A percentile compares a stretch with the other conserved stretches of the same genome.
Evolutionary conservation across 2,888 invertebrate genomes (phyloP).

Genomic region (Antheraea assamensis): DNA sequence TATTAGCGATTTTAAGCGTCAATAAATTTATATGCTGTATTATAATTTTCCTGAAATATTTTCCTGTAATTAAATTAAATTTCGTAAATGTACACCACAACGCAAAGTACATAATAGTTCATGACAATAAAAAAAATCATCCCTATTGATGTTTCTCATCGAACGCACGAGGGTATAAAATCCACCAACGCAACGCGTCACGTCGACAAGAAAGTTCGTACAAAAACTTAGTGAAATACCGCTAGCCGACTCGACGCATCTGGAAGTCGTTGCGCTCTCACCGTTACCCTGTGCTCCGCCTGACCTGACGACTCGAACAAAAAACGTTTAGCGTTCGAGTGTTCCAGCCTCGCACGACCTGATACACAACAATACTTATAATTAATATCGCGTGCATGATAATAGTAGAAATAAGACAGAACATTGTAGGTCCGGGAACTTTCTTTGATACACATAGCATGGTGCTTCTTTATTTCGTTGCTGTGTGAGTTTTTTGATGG

Average conservation of each 20-base stretch:
- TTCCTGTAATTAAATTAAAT: no score
- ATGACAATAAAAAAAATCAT: neutral
- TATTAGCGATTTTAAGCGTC: no score
- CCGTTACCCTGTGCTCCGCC: constrained; percentile 61
- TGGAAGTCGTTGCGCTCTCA: constrained; percentile 74
- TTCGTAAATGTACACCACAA: neutral
- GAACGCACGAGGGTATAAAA: constrained; percentile 10
- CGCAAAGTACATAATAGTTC: neutral
- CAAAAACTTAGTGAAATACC: constrained; percentile 73
- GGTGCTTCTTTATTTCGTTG: neutral
- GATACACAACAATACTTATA: constrained; percentile 56
- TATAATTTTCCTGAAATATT: no score
- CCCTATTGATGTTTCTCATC: constrained; percentile 16
- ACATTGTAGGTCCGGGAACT: constrained; percentile 27
- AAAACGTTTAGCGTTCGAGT: constrained; percentile 64
- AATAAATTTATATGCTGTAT: no score
- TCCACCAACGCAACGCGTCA: no score
- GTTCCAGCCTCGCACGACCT: constrained; percentile 41
- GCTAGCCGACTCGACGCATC: constrained; percentile 69
- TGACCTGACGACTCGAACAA: constrained; percentile 53
- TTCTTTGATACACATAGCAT: neutral
- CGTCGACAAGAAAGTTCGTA: constrained; percentile 42
- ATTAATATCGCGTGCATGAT: constrained; percentile 58
- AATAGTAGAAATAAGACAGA: constrained; percentile 51
- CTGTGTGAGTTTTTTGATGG: neutral